Evolutionary conservation across 2,797 vertebrate genomes (phyloP).

Genomic region (Anableps anableps): DNA sequence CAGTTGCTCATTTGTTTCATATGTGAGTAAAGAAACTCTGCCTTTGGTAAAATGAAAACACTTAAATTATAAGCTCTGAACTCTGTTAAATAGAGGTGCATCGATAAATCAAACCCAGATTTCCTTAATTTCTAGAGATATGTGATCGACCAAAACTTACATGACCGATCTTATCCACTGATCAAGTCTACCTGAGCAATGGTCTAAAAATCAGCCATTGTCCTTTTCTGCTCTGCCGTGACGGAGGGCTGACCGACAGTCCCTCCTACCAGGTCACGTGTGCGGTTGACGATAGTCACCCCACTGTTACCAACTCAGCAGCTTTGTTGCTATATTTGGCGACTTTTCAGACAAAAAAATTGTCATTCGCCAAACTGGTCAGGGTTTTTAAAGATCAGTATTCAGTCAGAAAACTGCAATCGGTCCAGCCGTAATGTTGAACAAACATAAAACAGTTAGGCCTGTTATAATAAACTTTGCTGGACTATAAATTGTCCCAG

Average conservation of each 20-base stretch:
- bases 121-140: background rate
- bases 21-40: background rate
- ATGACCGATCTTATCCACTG: background rate
- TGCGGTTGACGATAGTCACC: no score
- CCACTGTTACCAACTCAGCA: no score
- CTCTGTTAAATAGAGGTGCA: background rate
- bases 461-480: no score
- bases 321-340: no score
- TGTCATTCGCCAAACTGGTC: no score
- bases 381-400: background rate
- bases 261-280: no score
- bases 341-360: no score
- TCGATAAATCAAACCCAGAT: background rate
- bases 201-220: background rate
- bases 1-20: background rate
- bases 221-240: background rate
- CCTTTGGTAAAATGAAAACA: background rate
- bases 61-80: background rate
- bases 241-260: background rate
- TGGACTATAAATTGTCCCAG: no score
- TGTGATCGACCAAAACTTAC: background rate
- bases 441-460: no score
- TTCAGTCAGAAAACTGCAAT: background rate
- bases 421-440: no score
- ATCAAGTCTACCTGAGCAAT: background rate